These are phyloP conservation scores for Hoplodrina blanda DNA, from an alignment of 2,888 invertebrate genomes.

Conservation along the genomic window DNA sequence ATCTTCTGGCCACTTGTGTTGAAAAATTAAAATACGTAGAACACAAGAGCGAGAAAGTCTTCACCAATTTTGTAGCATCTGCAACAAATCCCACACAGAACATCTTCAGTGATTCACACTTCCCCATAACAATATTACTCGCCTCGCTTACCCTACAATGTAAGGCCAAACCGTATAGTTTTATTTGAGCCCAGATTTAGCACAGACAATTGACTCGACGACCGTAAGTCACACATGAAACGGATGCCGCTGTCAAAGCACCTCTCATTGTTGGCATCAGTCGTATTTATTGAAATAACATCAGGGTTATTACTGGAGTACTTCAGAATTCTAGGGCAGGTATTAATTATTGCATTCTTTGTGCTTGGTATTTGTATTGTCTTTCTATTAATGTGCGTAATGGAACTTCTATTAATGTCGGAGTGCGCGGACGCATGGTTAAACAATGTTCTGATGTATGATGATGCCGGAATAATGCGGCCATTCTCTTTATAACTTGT, in stretches of 20 bases:
- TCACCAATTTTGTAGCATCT: no score
- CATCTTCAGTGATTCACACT: conserved; percentile 15
- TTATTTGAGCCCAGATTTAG: conserved; percentile 83
- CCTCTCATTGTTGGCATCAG: conserved; percentile 76
- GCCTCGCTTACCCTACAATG: conserved; percentile 48
- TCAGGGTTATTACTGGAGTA: conserved; percentile 68
- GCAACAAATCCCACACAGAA: neutral
- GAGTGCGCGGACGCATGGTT: conserved; percentile 2
- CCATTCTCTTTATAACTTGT: no score
- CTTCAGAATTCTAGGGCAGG: conserved; percentile 66
- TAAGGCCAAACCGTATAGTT: conserved; percentile 60
- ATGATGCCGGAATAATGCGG: neutral
- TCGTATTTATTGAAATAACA: conserved; percentile 81
- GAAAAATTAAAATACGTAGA: no score
- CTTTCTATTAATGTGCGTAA: conserved; percentile 37
- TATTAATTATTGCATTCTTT: conserved; percentile 53
- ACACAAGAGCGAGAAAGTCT: no score
- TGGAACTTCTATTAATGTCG: conserved; percentile 40
- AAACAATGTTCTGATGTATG: neutral
- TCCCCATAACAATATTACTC: conserved; percentile 30
- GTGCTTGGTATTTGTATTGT: conserved; percentile 34
- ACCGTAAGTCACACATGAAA: conserved; percentile 86
- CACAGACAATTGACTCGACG: conserved; percentile 86
- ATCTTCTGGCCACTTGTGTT: no score
- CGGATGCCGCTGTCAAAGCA: conserved; percentile 83